Conservation (phyloP, 2,113 vertebrate species). For the Phaethon lepturus region DNA sequence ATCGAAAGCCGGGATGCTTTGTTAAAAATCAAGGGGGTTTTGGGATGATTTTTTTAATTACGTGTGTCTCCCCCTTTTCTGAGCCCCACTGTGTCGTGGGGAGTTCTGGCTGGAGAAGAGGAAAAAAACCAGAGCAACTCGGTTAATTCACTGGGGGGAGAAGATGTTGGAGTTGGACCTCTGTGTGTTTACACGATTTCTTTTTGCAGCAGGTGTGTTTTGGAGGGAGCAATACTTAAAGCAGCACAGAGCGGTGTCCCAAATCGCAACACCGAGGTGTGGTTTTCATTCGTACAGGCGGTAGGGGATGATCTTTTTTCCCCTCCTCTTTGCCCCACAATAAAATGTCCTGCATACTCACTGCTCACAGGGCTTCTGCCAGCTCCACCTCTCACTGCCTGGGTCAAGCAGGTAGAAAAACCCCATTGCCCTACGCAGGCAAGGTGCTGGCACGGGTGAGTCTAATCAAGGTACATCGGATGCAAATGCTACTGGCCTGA, state of each 20-base stretch:
- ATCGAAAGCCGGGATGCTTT: constrained; percentile 7
- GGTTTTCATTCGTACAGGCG: background rate
- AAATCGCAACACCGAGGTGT: background rate
- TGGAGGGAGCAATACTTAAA: background rate
- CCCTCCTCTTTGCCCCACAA: background rate
- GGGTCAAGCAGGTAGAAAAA: background rate
- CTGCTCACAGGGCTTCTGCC: background rate
- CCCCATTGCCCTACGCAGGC: background rate
- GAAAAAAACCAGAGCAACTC: background rate
- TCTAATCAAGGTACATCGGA: fast-evolving
- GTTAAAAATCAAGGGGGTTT: background rate
- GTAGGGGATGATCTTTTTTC: background rate
- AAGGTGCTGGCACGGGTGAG: fast-evolving
- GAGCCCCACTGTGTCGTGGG: fast-evolving
- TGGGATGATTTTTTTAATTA: background rate
- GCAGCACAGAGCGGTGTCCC: background rate
- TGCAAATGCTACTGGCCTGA: fast-evolving
- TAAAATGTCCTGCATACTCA: background rate
- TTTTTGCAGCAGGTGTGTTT: background rate
- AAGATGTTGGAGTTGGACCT: background rate
- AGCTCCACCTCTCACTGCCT: background rate
- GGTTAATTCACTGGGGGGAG: background rate
- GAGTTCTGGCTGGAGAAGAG: background rate
- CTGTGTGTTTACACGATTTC: background rate
- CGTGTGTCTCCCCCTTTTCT: background rate